Percentiles rank a stretch among this genome's conserved stretches.
phyloP scores from a whole-genome alignment of 2,797 vertebrate genomes.

The Pangasius krempfi region DNA sequence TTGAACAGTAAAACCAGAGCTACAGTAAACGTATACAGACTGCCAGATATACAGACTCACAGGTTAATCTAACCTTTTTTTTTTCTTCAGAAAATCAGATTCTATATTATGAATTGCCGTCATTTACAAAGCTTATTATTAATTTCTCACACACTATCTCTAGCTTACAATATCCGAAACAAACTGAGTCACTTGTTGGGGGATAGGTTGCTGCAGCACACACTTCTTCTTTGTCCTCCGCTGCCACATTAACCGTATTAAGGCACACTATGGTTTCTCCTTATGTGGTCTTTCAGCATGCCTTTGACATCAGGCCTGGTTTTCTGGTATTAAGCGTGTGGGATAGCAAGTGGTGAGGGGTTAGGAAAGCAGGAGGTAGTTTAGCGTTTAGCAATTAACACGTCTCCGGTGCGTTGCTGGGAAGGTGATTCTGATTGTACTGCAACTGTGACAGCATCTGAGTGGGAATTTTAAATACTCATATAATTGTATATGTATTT shows the following conservation, averaged over 20 bases:
- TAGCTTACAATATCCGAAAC: not conserved
- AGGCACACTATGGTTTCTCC: not conserved
- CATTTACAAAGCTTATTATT: not conserved
- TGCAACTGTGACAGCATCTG: not conserved
- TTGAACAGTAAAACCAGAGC: not conserved
- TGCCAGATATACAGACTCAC: not conserved
- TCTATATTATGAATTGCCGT: not conserved
- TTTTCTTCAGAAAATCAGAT: not conserved
- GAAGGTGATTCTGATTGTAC: not conserved
- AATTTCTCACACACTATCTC: not conserved
- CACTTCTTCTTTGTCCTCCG: not conserved
- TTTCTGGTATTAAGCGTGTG: not conserved
- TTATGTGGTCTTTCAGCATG: not conserved
- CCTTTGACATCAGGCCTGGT: not conserved
- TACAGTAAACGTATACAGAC: not conserved
- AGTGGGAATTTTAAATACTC: not conserved
- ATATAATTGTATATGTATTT: not conserved
- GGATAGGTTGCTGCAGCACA: not conserved
- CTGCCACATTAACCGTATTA: not conserved
- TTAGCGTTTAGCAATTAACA: not conserved
- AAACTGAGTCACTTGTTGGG: not conserved
- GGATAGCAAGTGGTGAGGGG: not conserved
- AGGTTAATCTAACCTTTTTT: not conserved
- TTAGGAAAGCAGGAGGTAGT: not conserved
- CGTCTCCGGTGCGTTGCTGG: not conserved